Evolutionary conservation across 2,888 invertebrate genomes (phyloP).

Genomic region (Schrankia costaestrigalis): DNA sequence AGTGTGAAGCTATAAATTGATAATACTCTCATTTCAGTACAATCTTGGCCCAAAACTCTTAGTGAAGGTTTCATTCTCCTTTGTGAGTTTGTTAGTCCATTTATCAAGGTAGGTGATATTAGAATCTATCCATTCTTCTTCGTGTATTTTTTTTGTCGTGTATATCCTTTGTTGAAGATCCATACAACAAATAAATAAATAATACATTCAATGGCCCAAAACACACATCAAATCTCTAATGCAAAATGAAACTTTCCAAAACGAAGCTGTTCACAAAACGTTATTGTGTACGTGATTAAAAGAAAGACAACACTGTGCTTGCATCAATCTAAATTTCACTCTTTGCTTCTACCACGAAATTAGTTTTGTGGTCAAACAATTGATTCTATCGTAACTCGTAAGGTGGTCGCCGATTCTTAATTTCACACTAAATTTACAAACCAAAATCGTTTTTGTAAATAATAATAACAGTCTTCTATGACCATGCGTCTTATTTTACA

Average conservation of each 20-base stretch:
- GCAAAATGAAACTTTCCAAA: slow-evolving; percentile 32
- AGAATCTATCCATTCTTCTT: no score
- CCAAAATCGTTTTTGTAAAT: slow-evolving; percentile 28
- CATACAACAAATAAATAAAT: no score
- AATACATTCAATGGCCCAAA: no score
- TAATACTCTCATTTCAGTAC: no score
- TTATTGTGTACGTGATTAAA: slow-evolving; percentile 35
- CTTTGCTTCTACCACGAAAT: slow-evolving; percentile 57
- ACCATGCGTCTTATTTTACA: slow-evolving; percentile 16
- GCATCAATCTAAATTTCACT: slow-evolving; percentile 58
- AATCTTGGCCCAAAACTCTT: no score
- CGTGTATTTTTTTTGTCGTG: no score
- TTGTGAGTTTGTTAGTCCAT: no score
- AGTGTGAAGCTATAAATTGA: no score
- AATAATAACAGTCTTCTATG: slow-evolving; percentile 37
- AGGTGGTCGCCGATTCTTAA: slow-evolving; percentile 52
- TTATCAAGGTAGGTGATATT: no score
- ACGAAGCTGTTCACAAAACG: slow-evolving; percentile 21
- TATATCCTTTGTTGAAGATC: no score
- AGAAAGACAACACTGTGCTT: slow-evolving; percentile 29
- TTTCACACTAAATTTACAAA: slow-evolving; percentile 71
- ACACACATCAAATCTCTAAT: slow-evolving; percentile 10
- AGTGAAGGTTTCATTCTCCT: no score
- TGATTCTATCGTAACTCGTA: slow-evolving; percentile 44
- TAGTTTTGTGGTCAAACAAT: slow-evolving; percentile 77